Base-by-base conservation (phyloP, 2,888 invertebrate genomes). In the Eristalis pertinax region DNA sequence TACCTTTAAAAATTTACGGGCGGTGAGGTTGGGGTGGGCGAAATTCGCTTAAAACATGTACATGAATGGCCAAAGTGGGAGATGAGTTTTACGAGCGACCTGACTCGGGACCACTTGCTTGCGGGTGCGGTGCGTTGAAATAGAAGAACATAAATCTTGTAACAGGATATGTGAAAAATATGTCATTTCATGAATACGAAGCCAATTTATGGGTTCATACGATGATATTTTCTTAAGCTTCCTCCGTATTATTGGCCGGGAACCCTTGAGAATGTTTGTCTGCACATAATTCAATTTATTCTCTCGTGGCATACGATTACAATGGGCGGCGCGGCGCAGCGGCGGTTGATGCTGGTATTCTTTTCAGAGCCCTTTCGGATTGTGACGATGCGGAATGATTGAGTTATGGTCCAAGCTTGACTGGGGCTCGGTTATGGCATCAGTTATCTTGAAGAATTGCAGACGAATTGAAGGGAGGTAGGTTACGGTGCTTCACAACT, bases 91-190 rank as follows among this genome's bases (percentile, higher is more conserved):
- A 73, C 43, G 73, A 80, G 67, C 50, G 73, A 60, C 26, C 32
- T 43, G 62, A n/a, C 19, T 67, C 26, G 56, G 43, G 43, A n/a
- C 24, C 62, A 62, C 29, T 26, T 29, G 58, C 19, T 67, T 22
- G 32, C 7, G 4, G 10, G 62, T 67, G 64, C 43, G 50, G 50
- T 50, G 50, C 50, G 50, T 19, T 19, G 50, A 8, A 50, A 50
- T 50, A 50, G 50, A 19, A 50, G 67, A 35, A 50, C 73, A 80
- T 79, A 79, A 79, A 79, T 73, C 79, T 65, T 80, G 65, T 63
- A 79, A 79, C 58, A 41, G 65, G 72, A 79, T 72, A 72, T 79
- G 73, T 80, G 73, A 73, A 73, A 80, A 80, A 79, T 79, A 80
- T 80, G 67, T 73, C 73, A 73, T 35, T 60, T 13, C 62, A 50